Evolutionary conservation across 2,888 invertebrate species (phyloP), one percentile per base, ranked within the genome.

Genomic region (Drosophila demipolita): DNA sequence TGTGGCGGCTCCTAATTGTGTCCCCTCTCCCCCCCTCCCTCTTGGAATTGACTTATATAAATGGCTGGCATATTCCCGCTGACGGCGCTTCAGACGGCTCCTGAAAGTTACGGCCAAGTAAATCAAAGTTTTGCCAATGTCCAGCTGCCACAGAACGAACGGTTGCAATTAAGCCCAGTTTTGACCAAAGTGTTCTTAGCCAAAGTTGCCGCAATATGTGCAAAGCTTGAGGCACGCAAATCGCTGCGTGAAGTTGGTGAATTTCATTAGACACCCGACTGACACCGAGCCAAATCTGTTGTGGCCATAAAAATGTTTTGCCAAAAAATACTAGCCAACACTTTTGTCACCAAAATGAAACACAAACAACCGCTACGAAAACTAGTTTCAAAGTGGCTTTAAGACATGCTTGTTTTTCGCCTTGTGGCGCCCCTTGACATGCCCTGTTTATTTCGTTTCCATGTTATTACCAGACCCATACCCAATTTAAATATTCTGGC

Each of bases 301-400:
- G 61, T 63, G 75, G 85, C 70, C 33, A 84, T 86, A 83, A 87
- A 87, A 83, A 85, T 83, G 64, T 81, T 83, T 75, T 49, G 12
- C 29, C 45, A 78, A 49, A 69, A 62, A 68, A 69, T 67, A 50
- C 79, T 80, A 66, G 42, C 57, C 82, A 75, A 80, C 73, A 86
- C 78, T 78, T 79, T 82, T 45, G 61, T 36, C 38, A 54, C 20
- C 61, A 73, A 76, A 76, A 80, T 75, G 72, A 83, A 83, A 75
- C 75, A 60, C 58, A 66, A 61, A 70, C 62, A 52, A 29, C 49
- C 33, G 38, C 52, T 42, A 63, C 61, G 65, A 50, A 36, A 53
- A 45, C 45, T 12, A 36, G 32, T 33, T 66, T 63, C 61, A 55
- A 70, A 50, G 52, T 73, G 32, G 33, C 78, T 78, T 75, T 55